A percentile compares a stretch with the other conserved stretches of the same genome.
Evolutionary conservation across 2,113 vertebrate genomes (phyloP).

Genomic region (Solea solea): DNA sequence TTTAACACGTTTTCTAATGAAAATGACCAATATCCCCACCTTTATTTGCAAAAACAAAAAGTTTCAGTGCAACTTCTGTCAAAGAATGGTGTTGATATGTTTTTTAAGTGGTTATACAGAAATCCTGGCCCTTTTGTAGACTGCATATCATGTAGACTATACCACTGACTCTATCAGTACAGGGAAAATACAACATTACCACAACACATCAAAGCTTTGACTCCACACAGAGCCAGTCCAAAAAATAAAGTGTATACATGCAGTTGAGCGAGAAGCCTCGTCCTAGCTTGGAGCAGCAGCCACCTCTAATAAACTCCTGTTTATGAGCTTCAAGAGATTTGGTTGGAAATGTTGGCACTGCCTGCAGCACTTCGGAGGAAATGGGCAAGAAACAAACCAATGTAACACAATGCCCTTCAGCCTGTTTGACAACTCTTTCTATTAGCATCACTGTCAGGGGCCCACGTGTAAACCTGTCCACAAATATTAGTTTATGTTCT

Average conservation of each 20-base stretch:
- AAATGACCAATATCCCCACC: too few species aligned
- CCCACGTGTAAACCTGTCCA: slow-evolving; percentile 31
- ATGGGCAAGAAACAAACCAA: slow-evolving; percentile 9
- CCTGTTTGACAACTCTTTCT: slow-evolving; percentile 43
- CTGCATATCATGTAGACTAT: too few species aligned
- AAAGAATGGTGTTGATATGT: too few species aligned
- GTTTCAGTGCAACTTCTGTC: too few species aligned
- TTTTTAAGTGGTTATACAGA: too few species aligned
- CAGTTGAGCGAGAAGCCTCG: not conserved
- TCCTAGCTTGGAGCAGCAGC: slow-evolving; percentile 8
- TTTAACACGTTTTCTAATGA: too few species aligned
- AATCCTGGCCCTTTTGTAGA: too few species aligned
- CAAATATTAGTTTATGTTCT: slow-evolving; percentile 11
- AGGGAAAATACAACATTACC: slow-evolving; percentile 1
- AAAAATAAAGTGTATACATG: not conserved
- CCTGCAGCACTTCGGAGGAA: slow-evolving; percentile 24
- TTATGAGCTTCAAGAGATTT: slow-evolving; percentile 44
- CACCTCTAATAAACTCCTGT: slow-evolving; percentile 36
- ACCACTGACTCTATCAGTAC: not conserved
- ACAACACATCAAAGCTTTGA: slow-evolving; percentile 1
- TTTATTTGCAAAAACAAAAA: too few species aligned
- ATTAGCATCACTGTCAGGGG: slow-evolving; percentile 31
- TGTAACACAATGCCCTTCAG: slow-evolving; percentile 39
- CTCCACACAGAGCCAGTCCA: not conserved
- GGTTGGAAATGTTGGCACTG: slow-evolving; percentile 25